Evolutionary conservation across 2,888 invertebrate species (phyloP).

Genomic region (Arctia plantaginis): DNA sequence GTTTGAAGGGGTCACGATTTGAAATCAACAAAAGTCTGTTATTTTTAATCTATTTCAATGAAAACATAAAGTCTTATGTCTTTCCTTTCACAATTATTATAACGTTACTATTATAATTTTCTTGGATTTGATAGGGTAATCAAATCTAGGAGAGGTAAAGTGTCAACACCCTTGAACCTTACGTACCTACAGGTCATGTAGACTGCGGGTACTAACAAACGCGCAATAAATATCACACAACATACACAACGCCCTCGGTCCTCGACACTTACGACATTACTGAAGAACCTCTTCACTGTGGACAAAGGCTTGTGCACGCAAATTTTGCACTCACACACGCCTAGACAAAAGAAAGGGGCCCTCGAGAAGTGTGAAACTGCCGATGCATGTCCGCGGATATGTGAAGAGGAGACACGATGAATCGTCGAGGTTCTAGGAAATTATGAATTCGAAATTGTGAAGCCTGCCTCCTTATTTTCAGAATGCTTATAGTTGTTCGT

Average conservation of each 20-base stretch:
- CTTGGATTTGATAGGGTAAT: too few relatives aligned
- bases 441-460: neutral
- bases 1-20: too few relatives aligned
- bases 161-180: too few relatives aligned
- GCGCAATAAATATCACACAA: neutral
- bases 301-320: slow-evolving; percentile 40
- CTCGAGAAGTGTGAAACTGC: slow-evolving; percentile 34
- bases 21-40: too few relatives aligned
- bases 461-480: neutral
- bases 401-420: slow-evolving; percentile 14
- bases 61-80: too few relatives aligned
- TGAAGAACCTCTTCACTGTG: neutral
- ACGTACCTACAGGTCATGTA: neutral
- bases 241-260: neutral
- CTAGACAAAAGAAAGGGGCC: slow-evolving; percentile 50
- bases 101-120: too few relatives aligned
- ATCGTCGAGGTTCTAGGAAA: neutral
- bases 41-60: too few relatives aligned
- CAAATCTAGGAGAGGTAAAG: too few relatives aligned
- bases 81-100: too few relatives aligned
- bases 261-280: neutral
- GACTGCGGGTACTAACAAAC: neutral
- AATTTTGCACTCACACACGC: slow-evolving; percentile 57
- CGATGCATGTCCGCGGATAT: slow-evolving; percentile 6
- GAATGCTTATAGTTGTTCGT: neutral